Base-by-base conservation (phyloP, 2,888 invertebrate genomes). In the Amphipoea lucens region DNA sequence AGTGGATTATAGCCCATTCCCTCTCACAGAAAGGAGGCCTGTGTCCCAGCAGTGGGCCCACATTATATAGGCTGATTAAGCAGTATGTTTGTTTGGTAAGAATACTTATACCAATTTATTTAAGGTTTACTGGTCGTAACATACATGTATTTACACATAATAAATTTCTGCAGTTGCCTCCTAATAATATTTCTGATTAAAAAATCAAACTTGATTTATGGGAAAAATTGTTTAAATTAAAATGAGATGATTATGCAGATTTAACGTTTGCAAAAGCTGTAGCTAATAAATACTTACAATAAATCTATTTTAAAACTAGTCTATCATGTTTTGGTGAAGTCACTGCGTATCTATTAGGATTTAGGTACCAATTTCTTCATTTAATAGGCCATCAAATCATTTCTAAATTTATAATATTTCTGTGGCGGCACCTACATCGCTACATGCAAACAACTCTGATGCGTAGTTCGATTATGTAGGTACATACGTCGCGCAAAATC, bases 161-260 rank as follows among this genome's bases (percentile, higher is more conserved):
- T 12, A 29, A 29, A 29, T 29, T 29, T 29, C 7, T 29, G 14
- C 12, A 48, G 4, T 20, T 12, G 5, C 12, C 12, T 54, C 5
- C 29, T 65, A 48, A 42, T 1, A 66, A 51, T 29, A 12, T 51
- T 60, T 67, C 20, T 17, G 36, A 40, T 54, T 62, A 40, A 60
- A 45, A 81, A 62, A 74, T 74, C 14, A 5, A n/a, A 54, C 14
- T 23, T 23, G 29, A 45, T 36, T 73, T 45, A 40, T 14, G 4
- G 23, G 12, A 6, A 42, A 65, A 60, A 9, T 69, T 66, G 57
- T 23, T 40, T 23, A 75, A 71, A 79, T 68, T 79, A 68, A 76
- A 66, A 82, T 42, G 54, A 40, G 69, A 20, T 40, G 60, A 57
- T 73, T 76, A 79, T 69, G 69, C 36, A 74, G 81, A 85, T 72